Evolutionary conservation across 23 tunicate species (phyloP), one percentile per base, ranked within the genome.

Genomic region (Ascidia mentula): DNA sequence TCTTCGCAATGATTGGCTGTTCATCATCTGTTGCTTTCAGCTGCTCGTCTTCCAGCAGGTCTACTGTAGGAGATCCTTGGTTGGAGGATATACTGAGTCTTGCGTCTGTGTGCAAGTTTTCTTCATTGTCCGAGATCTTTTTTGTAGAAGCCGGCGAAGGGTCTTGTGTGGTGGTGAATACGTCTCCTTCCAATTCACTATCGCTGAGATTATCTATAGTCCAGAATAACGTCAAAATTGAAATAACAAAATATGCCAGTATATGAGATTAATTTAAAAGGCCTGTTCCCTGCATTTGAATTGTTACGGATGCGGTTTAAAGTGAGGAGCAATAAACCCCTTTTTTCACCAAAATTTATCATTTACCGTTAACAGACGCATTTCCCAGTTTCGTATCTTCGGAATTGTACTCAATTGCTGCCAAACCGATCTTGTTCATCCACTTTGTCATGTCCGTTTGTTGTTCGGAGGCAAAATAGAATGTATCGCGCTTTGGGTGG

Each of bases 381-480:
- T n/a, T 6, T 53, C 24, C 12, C 4, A 3, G 24, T 85, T 71
- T 31, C n/a, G 33, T 4, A 18, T 8, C 46, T n/a, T 78, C 83
- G 37, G 30, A 61, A 3, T 53, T 53, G 53, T 93, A 93, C 36
- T 93, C 93, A 40, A 93, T 93, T 8, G 98, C 83, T 32, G 98
- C 98, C 0, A 93, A 81, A 12, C 93, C 93, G 89, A 93, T 87
- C 60, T 93, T 93, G 77, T 93, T 93, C 98, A 93, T 93, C 98
- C 98, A 93, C 28, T 89, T 81, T 35, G 93, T 79, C 89, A 88
- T 84, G 59, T 93, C 98, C 84, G 81, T 75, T 37, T 93, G 98
- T 31, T 93, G 75, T 34, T 93, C 98, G 22, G 98, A 88, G 9
- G 98, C 98, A 69, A 93, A 93, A 76, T 69, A 88, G 39, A 93